These are phyloP conservation scores for Anthonomus grandis DNA, from an alignment of 1,140 invertebrate species.

Conservation along the genomic window DNA sequence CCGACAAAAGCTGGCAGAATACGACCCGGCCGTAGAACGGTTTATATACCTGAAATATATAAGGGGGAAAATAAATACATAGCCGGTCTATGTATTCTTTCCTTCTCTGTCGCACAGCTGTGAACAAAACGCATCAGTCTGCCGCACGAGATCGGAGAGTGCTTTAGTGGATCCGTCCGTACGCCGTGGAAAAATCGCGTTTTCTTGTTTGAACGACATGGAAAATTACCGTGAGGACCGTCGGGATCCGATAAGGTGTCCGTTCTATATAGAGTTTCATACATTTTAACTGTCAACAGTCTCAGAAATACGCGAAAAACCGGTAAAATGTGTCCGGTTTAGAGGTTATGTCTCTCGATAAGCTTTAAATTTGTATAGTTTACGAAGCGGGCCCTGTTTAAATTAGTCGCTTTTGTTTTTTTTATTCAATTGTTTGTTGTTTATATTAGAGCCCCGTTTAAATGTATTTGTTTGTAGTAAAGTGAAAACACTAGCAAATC, in stretches of 20 bases:
- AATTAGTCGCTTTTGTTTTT: constrained; percentile 20
- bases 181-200: constrained; percentile 29
- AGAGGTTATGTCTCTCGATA: constrained; percentile 41
- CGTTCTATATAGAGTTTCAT: background rate
- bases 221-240: constrained; percentile 11
- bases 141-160: constrained; percentile 42
- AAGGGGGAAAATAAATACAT: constrained; percentile 45
- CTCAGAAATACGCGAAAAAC: constrained; percentile 23
- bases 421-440: too few relatives aligned
- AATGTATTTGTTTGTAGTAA: too few relatives aligned
- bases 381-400: constrained; percentile 20
- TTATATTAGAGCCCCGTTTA: too few relatives aligned
- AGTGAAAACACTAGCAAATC: too few relatives aligned
- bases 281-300: constrained; percentile 14
- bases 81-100: constrained; percentile 34
- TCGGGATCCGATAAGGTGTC: constrained; percentile 2
- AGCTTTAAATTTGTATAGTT: constrained; percentile 35
- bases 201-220: constrained; percentile 26
- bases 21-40: constrained; percentile 38
- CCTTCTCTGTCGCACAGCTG: constrained; percentile 41
- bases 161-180: constrained; percentile 32
- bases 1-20: constrained; percentile 41
- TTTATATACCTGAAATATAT: constrained; percentile 39
- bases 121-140: constrained; percentile 45
- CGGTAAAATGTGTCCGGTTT: constrained; percentile 33